Percentiles rank a stretch among this genome's conserved stretches.
phyloP scores from a whole-genome alignment of 2,113 vertebrate species.

The Bambusicola thoracicus region DNA sequence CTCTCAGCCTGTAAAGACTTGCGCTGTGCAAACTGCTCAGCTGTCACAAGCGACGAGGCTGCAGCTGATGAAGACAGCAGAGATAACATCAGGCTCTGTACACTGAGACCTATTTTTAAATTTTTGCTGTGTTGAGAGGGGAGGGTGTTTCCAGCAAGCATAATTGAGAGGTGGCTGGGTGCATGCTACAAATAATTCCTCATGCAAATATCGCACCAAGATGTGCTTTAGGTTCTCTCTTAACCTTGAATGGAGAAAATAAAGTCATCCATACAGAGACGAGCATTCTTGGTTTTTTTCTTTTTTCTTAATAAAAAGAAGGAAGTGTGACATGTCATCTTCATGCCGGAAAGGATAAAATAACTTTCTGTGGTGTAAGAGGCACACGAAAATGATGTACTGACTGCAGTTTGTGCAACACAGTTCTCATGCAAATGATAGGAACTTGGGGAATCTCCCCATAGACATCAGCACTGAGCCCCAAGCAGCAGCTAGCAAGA shows the following conservation, averaged over 20 bases:
- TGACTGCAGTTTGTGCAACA: neutral
- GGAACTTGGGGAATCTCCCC: neutral
- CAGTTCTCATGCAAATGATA: neutral
- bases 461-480: rapidly evolving
- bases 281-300: neutral
- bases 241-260: neutral
- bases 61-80: slow-evolving; percentile 4
- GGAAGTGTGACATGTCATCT: neutral
- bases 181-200: neutral
- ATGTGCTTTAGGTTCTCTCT: neutral
- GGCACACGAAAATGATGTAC: neutral
- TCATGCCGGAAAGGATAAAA: neutral
- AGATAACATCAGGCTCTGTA: neutral
- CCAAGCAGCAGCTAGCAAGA: neutral
- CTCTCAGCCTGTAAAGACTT: neutral
- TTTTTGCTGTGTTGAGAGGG: neutral
- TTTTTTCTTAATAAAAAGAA: neutral
- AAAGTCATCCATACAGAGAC: neutral
- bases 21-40: neutral
- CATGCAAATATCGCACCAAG: slow-evolving; percentile 28
- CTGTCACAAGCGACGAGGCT: neutral
- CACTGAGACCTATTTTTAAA: neutral
- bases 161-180: neutral
- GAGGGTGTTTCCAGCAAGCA: neutral
- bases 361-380: neutral